A percentile compares a stretch with the other conserved stretches of the same genome.
phyloP scores from a whole-genome alignment of 2,113 vertebrate species.

The Melanotaenia duboulayi region DNA sequence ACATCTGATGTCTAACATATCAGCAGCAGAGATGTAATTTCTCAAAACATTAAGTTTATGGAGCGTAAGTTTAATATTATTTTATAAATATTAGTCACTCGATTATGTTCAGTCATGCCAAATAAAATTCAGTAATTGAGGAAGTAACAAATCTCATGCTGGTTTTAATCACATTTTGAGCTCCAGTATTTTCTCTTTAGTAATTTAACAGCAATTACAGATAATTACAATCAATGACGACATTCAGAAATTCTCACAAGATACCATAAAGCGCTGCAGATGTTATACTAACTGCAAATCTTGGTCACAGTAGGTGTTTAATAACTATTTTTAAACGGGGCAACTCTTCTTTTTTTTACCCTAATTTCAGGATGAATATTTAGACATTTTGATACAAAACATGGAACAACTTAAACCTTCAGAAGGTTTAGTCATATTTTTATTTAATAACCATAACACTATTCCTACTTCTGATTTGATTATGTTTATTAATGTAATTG shows the following conservation, averaged over 20 bases:
- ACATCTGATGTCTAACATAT: not conserved
- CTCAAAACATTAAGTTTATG: not conserved
- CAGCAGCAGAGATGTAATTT: too few species aligned
- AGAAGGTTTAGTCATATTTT: conserved; percentile 53
- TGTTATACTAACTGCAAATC: conserved; percentile 34
- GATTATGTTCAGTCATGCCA: not conserved
- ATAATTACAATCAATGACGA: conserved; percentile 56
- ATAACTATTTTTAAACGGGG: not conserved
- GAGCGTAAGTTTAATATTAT: not conserved
- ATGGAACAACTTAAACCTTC: conserved; percentile 57
- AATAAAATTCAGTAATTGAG: conserved; percentile 9
- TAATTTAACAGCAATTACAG: conserved; percentile 37
- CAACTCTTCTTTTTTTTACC: not conserved
- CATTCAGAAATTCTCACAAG: conserved; percentile 46
- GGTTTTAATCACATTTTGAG: conserved; percentile 29
- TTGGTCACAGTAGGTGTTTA: not conserved
- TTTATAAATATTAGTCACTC: conserved; percentile 9
- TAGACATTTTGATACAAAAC: conserved; percentile 74
- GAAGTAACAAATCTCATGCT: not conserved
- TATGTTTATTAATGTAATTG: conserved; percentile 7
- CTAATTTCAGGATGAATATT: conserved; percentile 35
- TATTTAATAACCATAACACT: conserved; percentile 17
- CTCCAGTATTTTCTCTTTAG: conserved; percentile 18
- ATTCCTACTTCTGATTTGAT: conserved; percentile 19
- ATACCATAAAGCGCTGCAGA: conserved; percentile 41